A percentile compares a stretch with the other conserved stretches of the same genome.
Conservation (phyloP, 2,888 invertebrate species). For the Chrysopilus asiliformis region DNA sequence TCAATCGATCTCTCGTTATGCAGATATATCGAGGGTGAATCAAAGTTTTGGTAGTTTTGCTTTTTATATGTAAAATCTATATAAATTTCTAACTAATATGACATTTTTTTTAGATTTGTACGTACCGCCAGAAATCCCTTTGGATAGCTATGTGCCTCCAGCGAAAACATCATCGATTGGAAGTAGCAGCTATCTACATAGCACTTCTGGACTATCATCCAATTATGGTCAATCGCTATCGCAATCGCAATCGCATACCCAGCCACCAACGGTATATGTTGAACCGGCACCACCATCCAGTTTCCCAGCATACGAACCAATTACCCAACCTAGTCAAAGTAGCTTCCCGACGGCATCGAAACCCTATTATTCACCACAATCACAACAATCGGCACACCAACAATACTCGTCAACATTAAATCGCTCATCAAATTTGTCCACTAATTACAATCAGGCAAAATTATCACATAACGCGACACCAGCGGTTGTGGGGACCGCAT, state of each 20-base stretch:
- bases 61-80: too few relatives aligned
- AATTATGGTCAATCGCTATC: background rate
- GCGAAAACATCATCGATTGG: constrained; percentile 9
- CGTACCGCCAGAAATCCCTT: constrained; percentile 32
- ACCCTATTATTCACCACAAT: background rate
- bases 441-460: too few relatives aligned
- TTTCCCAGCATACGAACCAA: constrained; percentile 1
- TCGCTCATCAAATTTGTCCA: too few relatives aligned
- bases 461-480: constrained; percentile 7
- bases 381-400: background rate
- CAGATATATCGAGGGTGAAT: too few relatives aligned
- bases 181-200: background rate
- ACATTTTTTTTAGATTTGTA: constrained; percentile 26
- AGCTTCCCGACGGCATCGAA: background rate
- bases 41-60: too few relatives aligned
- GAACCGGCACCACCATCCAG: background rate
- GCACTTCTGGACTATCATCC: background rate
- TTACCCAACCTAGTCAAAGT: constrained; percentile 4
- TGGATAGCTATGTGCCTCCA: constrained; percentile 32
- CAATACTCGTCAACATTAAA: too few relatives aligned
- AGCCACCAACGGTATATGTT: constrained; percentile 1
- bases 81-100: constrained; percentile 3
- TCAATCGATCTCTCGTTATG: too few relatives aligned
- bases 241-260: constrained; percentile 2
- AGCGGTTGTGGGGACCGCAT: constrained; percentile 19